Conservation (phyloP, 2,113 vertebrate species). For the Brachyhypopomus occidentalis region DNA sequence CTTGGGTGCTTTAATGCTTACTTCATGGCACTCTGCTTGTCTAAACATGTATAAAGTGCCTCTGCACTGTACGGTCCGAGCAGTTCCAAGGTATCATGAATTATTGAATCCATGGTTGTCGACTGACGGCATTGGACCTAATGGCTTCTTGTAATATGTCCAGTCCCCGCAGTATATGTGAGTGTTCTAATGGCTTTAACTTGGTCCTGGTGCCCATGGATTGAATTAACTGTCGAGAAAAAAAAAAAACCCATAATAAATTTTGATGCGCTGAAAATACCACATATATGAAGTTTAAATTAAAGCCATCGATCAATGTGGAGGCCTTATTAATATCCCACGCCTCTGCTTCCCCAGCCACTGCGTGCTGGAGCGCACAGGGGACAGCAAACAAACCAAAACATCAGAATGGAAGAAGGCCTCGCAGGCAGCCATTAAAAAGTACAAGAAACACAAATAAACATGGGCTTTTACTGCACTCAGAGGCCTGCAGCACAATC, state of each 20-base stretch:
- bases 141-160: slow-evolving; percentile 27
- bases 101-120: not conserved
- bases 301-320: slow-evolving; percentile 67
- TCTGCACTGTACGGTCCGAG: not conserved
- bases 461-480: slow-evolving; percentile 54
- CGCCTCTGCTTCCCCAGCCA: slow-evolving; percentile 42
- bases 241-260: slow-evolving; percentile 26
- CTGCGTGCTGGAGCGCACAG: slow-evolving; percentile 16
- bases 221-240: slow-evolving; percentile 15
- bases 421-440: slow-evolving; percentile 48
- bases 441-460: slow-evolving; percentile 61
- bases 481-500: slow-evolving; percentile 44
- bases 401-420: slow-evolving; percentile 45
- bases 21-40: not conserved
- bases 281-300: slow-evolving; percentile 64
- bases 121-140: slow-evolving; percentile 12
- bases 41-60: not conserved
- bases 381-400: not conserved
- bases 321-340: slow-evolving; percentile 57
- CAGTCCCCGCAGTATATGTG: slow-evolving; percentile 11
- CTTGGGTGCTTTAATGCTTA: not conserved
- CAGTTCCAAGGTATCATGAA: not conserved
- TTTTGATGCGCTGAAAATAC: slow-evolving; percentile 45
- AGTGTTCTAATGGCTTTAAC: slow-evolving; percentile 23
- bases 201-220: slow-evolving; percentile 17